Evolutionary conservation across 2,113 vertebrate genomes (phyloP).

Genomic region (Trematomus loennbergii): DNA sequence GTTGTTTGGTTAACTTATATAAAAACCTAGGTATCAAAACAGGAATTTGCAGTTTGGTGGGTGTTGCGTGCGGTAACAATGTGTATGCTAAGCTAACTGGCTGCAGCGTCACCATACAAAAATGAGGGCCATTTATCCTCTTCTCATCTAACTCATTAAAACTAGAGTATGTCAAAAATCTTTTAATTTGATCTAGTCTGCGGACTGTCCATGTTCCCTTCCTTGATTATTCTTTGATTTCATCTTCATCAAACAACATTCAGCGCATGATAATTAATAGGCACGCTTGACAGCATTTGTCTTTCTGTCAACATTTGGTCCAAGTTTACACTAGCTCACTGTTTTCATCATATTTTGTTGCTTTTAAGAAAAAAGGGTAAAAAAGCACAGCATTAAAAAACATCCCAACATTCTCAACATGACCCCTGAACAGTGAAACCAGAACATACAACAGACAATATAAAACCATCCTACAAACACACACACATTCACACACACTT

Average conservation of each 20-base stretch:
- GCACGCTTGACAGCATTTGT: conserved; percentile 20
- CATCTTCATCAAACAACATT: conserved; percentile 35
- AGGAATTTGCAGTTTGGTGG: not conserved
- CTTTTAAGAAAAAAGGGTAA: conserved; percentile 55
- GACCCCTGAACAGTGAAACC: conserved; percentile 4
- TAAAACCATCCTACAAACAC: conserved; percentile 48
- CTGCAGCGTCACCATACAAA: not conserved
- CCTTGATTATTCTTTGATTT: conserved; percentile 24
- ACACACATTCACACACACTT: conserved; percentile 25
- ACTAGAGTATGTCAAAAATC: not conserved
- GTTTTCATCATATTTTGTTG: conserved; percentile 37
- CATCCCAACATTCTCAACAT: conserved; percentile 24
- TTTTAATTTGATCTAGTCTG: no score
- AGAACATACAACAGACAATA: conserved; percentile 31
- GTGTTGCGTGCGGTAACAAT: not conserved
- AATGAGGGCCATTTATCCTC: no score
- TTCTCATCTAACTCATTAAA: not conserved
- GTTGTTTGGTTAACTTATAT: not conserved
- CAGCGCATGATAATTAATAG: conserved; percentile 25
- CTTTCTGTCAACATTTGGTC: conserved; percentile 24
- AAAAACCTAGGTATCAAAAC: not conserved
- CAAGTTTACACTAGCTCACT: not conserved
- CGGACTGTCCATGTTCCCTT: not conserved
- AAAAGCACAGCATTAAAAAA: conserved; percentile 53
- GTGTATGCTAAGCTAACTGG: conserved; percentile 23